A percentile compares a stretch with the other conserved stretches of the same genome.
phyloP scores from a whole-genome alignment of 2,797 vertebrate species.

The Brachymystax lenok region DNA sequence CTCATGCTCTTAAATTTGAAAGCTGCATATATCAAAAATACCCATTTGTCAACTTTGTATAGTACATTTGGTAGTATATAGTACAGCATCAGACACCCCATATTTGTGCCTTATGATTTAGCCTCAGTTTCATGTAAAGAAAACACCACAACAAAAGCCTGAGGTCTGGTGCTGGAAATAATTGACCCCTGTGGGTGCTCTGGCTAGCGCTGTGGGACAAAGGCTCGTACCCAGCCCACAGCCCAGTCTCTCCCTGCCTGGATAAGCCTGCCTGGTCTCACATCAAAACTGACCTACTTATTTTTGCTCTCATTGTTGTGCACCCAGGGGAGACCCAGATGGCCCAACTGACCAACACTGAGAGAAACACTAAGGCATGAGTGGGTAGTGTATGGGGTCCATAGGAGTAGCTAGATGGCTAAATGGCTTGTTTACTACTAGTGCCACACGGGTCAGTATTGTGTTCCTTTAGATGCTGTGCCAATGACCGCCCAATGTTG shows the following conservation, averaged over 20 bases:
- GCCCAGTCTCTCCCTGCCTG: slow-evolving; percentile 62
- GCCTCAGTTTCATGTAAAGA: not conserved
- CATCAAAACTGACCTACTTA: slow-evolving; percentile 69
- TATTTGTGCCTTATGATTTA: not conserved
- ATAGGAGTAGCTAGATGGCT: not conserved
- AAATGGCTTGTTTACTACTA: not conserved
- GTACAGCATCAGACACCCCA: not conserved
- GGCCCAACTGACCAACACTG: slow-evolving; percentile 38
- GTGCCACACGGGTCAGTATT: not conserved
- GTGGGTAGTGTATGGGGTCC: not conserved
- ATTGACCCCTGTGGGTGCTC: slow-evolving; percentile 58
- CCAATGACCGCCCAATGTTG: slow-evolving; percentile 7
- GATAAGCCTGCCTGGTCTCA: slow-evolving; percentile 63
- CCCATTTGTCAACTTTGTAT: not conserved
- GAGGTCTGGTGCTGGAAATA: slow-evolving; percentile 53
- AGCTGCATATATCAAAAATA: too few relatives aligned
- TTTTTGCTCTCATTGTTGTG: slow-evolving; percentile 49
- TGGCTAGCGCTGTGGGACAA: slow-evolving; percentile 66
- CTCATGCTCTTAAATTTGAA: not conserved
- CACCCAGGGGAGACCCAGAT: slow-evolving; percentile 38
- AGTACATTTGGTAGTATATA: not conserved
- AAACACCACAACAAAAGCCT: slow-evolving; percentile 17
- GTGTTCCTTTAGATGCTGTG: not conserved
- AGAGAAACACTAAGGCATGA: slow-evolving; percentile 5
- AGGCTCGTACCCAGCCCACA: slow-evolving; percentile 51